A percentile compares a stretch with the other conserved stretches of the same genome.
Conservation (phyloP, 2,888 invertebrate species). For the Lobophora halterata region DNA sequence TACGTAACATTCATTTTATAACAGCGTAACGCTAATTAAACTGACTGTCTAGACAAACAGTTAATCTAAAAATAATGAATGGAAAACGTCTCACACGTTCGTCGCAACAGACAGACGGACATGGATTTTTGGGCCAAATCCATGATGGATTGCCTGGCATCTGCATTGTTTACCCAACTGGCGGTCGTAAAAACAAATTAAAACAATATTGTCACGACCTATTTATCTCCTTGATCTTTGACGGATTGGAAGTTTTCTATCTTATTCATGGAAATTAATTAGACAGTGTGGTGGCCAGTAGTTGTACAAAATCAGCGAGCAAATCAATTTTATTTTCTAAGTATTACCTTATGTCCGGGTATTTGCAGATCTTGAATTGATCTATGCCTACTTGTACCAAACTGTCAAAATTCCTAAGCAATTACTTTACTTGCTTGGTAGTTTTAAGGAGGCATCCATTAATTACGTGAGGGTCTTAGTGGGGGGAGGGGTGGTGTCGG, state of each 20-base stretch:
- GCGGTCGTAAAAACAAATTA: slow-evolving; percentile 13
- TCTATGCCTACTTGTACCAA: too few relatives aligned
- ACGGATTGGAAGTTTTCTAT: slow-evolving; percentile 1
- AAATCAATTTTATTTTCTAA: too few relatives aligned
- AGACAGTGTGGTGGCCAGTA: neutral
- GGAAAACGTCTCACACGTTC: neutral
- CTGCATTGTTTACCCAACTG: slow-evolving; percentile 24
- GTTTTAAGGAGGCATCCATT: too few relatives aligned
- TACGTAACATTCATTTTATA: slow-evolving; percentile 8
- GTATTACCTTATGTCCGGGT: too few relatives aligned
- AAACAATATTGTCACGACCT: slow-evolving; percentile 16
- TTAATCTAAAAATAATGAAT: slow-evolving; percentile 7
- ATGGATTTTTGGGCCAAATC: slow-evolving; percentile 10
- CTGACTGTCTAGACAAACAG: slow-evolving; percentile 10
- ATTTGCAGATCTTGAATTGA: too few relatives aligned
- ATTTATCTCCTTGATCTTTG: slow-evolving; percentile 16
- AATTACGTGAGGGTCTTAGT: too few relatives aligned
- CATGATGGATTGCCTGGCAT: slow-evolving; percentile 12
- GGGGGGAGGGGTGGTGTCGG: too few relatives aligned
- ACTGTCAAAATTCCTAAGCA: too few relatives aligned
- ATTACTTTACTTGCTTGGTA: too few relatives aligned
- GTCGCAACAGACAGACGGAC: slow-evolving; percentile 10
- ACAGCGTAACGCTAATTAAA: slow-evolving; percentile 6
- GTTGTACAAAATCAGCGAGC: too few relatives aligned
- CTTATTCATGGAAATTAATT: neutral